Base-by-base conservation (phyloP, 2,113 vertebrate species). In the Oreochromis niloticus region DNA sequence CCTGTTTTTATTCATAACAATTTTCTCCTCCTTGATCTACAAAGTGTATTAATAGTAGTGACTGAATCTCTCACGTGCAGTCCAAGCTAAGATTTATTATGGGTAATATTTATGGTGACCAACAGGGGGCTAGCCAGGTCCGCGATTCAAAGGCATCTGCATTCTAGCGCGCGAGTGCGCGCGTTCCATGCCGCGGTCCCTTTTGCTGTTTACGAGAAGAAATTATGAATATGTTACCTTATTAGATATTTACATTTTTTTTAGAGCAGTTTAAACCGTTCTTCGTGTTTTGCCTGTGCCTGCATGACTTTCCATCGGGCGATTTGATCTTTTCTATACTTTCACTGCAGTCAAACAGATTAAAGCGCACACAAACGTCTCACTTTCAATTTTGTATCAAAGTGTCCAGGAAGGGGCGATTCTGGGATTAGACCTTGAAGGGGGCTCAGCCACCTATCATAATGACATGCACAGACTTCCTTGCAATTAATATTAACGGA, bases 121-220 rank as follows among this genome's bases (percentile, higher is more conserved):
- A 89, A 96, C 93, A 97, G 97, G 94, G 96, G 97, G 96, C 97
- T 95, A 93, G 94, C 95, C 80, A 85, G 89, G 82, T 81, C 93
- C 71, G 88, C 92, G 19, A 87, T 91, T 90, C 85, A 82, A 81
- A 57, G 13, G 34, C 56, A 34, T 3, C 66, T 68, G 32, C 32
- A 36, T 66, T 63, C 61, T 39, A 66, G 0, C 32, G 2, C 32
- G 17, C 4, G 61, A 0, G 32, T n/a, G 41, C 34, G 73, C 3
- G 34, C 19, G 36, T n/a, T 30, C 8, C 9, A 61, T 39, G 78
- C 46, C 48, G 14, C 3, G 55, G 32, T 34, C 78, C 48, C 22
- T 55, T 22, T 36, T 43, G 2, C 10, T 3, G 73, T 36, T 83
- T 61, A n/a, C 39, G 57, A 63, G 84, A 52, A 46, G 43, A 16